Evolutionary conservation across 2,797 vertebrate genomes (phyloP).

Genomic region (Hydrocynus forskahlii): DNA sequence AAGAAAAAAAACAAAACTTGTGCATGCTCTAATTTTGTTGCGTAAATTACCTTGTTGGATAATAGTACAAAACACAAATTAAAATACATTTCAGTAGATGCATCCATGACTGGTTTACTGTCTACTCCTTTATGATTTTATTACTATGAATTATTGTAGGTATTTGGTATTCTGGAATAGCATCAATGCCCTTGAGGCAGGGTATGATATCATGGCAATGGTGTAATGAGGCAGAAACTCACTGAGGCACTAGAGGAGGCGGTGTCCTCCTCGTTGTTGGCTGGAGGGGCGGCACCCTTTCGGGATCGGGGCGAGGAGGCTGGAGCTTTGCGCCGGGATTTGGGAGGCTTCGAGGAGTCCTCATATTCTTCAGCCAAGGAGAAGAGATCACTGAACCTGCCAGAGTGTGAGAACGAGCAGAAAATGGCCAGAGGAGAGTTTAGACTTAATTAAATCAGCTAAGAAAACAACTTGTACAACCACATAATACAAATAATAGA

Average conservation of each 20-base stretch:
- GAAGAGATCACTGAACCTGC: constrained; percentile 93
- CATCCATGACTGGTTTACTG: no score
- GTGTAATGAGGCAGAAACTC: constrained; percentile 36
- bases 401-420: neutral
- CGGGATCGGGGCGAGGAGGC: constrained; percentile 87
- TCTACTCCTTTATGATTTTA: no score
- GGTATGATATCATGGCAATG: neutral
- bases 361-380: constrained; percentile 93
- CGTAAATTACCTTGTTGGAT: no score
- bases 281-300: constrained; percentile 84
- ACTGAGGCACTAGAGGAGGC: constrained; percentile 92
- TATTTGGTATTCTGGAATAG: neutral
- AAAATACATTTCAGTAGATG: no score
- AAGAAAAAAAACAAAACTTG: no score
- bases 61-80: no score
- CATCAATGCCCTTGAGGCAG: neutral
- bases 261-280: constrained; percentile 88
- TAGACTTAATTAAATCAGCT: neutral
- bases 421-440: neutral
- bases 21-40: no score
- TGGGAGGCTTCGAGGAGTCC: constrained; percentile 88
- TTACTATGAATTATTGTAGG: neutral
- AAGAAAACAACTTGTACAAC: neutral
- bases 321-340: constrained; percentile 88
- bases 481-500: neutral